Percentiles rank a stretch among this genome's conserved stretches.
Conservation (phyloP, 2,797 vertebrate species). For the Okamejei kenojei region DNA sequence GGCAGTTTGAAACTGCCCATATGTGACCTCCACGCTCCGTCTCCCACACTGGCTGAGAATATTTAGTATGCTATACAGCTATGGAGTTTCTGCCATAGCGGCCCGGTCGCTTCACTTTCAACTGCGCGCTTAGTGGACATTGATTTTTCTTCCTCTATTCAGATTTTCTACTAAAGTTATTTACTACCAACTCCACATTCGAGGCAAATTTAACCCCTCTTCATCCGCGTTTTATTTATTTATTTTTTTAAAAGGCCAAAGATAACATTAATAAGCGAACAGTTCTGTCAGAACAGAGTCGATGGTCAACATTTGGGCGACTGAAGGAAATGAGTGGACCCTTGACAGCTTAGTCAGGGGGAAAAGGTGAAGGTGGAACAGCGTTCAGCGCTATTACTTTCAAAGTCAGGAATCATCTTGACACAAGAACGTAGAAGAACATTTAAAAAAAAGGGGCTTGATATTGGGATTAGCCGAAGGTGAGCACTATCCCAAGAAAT, state of each 20-base stretch:
- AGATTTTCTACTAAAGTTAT: neutral
- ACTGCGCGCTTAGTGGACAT: too few relatives aligned
- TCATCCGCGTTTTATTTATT: neutral
- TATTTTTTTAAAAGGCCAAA: neutral
- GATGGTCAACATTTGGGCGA: too few relatives aligned
- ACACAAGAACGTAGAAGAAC: neutral
- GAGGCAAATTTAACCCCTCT: neutral
- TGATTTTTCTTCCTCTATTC: neutral
- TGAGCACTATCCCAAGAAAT: neutral
- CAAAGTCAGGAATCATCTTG: neutral
- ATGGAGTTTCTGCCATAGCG: neutral
- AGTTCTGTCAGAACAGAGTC: neutral
- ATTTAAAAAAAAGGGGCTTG: neutral
- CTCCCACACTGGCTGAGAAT: neutral
- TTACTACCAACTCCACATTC: neutral
- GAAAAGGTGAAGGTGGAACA: neutral
- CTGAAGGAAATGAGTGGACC: too few relatives aligned
- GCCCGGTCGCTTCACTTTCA: neutral
- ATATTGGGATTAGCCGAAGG: neutral
- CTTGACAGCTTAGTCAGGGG: neutral
- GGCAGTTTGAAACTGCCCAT: slow-evolving; percentile 24
- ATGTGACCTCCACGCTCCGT: slow-evolving; percentile 12
- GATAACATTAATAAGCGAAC: neutral
- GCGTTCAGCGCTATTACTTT: neutral
- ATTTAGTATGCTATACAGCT: neutral